Evolutionary conservation across 2,113 vertebrate species (phyloP).

Genomic region (Ivindomyrus marchei): DNA sequence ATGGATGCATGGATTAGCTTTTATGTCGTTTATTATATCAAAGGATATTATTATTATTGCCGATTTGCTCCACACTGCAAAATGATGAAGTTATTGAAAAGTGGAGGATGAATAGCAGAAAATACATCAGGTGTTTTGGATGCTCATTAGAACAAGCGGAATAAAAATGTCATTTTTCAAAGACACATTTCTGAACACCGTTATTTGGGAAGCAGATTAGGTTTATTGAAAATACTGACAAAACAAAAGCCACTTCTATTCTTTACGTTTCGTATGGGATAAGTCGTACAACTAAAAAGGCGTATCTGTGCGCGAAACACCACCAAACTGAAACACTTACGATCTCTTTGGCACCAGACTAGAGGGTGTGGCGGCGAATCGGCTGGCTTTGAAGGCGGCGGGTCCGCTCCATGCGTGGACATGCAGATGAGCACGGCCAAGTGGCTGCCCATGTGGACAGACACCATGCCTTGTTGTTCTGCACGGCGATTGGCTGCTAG

Average conservation of each 20-base stretch:
- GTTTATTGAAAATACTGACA: background rate
- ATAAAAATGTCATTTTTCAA: background rate
- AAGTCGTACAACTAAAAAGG: background rate
- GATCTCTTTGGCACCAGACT: background rate
- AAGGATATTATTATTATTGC: background rate
- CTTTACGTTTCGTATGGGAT: background rate
- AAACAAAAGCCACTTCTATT: background rate
- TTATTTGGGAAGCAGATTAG: background rate
- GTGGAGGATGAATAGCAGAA: background rate
- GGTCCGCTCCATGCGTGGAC: conserved; percentile 71
- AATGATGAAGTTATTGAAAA: background rate
- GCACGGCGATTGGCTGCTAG: conserved; percentile 70
- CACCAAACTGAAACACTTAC: background rate
- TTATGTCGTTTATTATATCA: background rate
- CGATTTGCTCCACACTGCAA: background rate
- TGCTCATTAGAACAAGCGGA: background rate
- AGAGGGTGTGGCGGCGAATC: conserved; percentile 21
- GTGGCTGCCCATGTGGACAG: conserved; percentile 93
- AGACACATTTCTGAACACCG: background rate
- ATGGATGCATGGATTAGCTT: background rate
- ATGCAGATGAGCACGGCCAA: conserved; percentile 65
- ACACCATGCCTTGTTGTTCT: conserved; percentile 97
- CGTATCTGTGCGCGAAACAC: background rate
- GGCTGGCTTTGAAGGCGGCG: conserved; percentile 40
- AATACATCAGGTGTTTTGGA: background rate